phyloP scores from a whole-genome alignment of 2,888 invertebrate species.

The Caenorhabditis panamensis region DNA sequence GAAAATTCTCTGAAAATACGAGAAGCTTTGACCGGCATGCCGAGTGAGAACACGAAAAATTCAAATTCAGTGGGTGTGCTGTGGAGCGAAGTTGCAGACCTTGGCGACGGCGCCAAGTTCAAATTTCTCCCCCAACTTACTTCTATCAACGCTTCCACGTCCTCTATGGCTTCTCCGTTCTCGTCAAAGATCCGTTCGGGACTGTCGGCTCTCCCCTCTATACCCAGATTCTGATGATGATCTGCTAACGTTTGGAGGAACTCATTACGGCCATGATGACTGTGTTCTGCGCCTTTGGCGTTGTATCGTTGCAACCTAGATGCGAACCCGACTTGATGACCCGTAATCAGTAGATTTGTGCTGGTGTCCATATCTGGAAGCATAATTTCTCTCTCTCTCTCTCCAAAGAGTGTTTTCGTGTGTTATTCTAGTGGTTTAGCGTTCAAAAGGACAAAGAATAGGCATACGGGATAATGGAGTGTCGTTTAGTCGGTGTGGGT shows the following conservation, averaged over 20 bases:
- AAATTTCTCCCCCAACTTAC: background rate
- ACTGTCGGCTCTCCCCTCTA: constrained; percentile 18
- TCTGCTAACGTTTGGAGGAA: constrained; percentile 17
- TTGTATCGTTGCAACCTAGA: constrained; percentile 14
- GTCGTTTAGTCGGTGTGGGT: background rate
- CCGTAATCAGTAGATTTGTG: background rate
- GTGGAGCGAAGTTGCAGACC: constrained; percentile 1
- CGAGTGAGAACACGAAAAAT: background rate
- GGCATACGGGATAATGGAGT: background rate
- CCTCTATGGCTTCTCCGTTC: constrained; percentile 14
- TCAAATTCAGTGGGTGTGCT: background rate
- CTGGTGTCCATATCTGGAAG: constrained; percentile 32
- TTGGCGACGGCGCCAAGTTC: no score
- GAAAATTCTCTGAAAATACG: no score
- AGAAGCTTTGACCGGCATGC: no score
- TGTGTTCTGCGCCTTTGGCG: constrained; percentile 25
- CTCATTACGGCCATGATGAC: constrained; percentile 17
- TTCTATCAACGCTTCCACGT: constrained; percentile 5
- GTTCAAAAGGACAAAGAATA: no score
- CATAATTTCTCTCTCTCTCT: background rate
- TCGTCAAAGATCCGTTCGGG: constrained; percentile 6
- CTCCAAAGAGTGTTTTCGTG: background rate
- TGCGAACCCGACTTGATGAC: constrained; percentile 16
- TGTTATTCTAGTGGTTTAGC: background rate
- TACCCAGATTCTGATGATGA: constrained; percentile 21